These are phyloP conservation scores for Zelostemma sp. DNA, from an alignment of 1,140 invertebrate genomes.

Conservation along the genomic window DNA sequence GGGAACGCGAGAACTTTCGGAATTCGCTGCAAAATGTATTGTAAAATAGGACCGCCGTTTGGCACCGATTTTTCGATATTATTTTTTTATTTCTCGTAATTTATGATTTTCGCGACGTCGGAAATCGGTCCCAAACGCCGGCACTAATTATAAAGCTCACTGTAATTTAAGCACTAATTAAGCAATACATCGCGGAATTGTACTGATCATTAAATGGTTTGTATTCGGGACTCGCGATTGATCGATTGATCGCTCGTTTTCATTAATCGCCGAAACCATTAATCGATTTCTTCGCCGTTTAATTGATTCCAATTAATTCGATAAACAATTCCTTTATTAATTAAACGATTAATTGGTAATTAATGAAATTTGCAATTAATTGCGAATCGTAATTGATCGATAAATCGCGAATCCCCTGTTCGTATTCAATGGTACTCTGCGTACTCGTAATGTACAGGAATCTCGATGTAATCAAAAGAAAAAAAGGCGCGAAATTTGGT, in stretches of 20 bases:
- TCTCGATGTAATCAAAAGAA: constrained; percentile 55
- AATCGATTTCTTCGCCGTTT: too few species aligned
- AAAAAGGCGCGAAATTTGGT: constrained; percentile 46
- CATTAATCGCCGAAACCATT: too few species aligned
- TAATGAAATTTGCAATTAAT: too few species aligned
- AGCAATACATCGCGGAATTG: constrained; percentile 7
- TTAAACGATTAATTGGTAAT: too few species aligned
- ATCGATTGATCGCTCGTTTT: too few species aligned
- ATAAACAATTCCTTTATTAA: too few species aligned
- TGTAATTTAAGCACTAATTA: constrained; percentile 27
- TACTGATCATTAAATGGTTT: constrained; percentile 9
- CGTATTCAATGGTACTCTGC: constrained; percentile 39
- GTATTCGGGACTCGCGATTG: constrained; percentile 19
- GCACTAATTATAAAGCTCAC: constrained; percentile 20
- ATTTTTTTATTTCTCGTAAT: too few species aligned
- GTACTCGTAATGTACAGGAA: constrained; percentile 55
- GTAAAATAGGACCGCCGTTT: constrained; percentile 20
- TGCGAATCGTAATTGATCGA: too few species aligned
- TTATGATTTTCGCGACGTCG: neutral
- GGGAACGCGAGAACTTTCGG: too few species aligned
- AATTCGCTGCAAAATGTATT: constrained; percentile 18
- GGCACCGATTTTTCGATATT: constrained; percentile 11
- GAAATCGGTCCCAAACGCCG: constrained; percentile 2
- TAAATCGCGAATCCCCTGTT: too few species aligned
- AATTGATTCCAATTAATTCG: too few species aligned